Conservation (phyloP, 2,888 invertebrate species). For the Ferrisia virgata region DNA sequence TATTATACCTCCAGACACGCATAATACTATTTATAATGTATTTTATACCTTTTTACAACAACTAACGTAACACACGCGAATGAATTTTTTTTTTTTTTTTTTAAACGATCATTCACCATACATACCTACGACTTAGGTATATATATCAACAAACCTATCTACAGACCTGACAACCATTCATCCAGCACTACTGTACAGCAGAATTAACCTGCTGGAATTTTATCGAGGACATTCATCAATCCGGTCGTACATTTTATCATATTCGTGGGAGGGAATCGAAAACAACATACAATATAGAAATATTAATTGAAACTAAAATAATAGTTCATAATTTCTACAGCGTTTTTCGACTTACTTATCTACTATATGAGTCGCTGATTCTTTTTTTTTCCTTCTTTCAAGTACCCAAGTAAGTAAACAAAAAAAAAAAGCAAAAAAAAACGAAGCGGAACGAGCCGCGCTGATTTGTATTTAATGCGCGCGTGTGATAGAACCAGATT, state of each 20-base stretch:
- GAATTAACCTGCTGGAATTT: slow-evolving; percentile 15
- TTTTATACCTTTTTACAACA: background rate
- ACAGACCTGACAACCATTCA: background rate
- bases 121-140: background rate
- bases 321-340: slow-evolving; percentile 8
- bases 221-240: slow-evolving; percentile 26
- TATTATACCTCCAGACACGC: background rate
- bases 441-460: slow-evolving; percentile 1
- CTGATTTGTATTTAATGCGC: slow-evolving; percentile 29
- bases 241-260: background rate
- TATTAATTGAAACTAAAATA: slow-evolving; percentile 15
- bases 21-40: too few species aligned
- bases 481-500: slow-evolving; percentile 26
- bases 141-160: background rate
- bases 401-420: background rate
- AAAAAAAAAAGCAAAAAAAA: background rate
- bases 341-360: background rate
- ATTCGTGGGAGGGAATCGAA: slow-evolving; percentile 18
- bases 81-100: background rate
- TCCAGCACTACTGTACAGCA: slow-evolving; percentile 3
- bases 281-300: background rate
- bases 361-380: background rate
- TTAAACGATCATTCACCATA: background rate
- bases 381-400: background rate
- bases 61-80: background rate